Evolutionary conservation across 2,113 vertebrate genomes (phyloP).

Genomic region (Lamprologus sp.): DNA sequence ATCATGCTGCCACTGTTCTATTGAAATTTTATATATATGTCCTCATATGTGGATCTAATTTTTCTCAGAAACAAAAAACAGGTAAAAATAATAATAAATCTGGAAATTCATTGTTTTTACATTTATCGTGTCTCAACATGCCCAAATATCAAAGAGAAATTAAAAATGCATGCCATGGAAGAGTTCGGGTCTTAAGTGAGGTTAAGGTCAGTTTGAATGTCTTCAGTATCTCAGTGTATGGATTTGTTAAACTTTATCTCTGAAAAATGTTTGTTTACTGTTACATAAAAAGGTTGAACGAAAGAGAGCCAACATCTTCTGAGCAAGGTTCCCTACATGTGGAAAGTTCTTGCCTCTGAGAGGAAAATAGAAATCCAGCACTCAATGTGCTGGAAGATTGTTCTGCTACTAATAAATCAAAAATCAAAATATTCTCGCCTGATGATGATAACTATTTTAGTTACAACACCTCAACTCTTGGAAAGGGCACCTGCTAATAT

Average conservation of each 20-base stretch:
- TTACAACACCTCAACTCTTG: not conserved
- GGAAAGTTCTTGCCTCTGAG: not conserved
- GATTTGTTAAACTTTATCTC: not conserved
- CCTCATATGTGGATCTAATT: too few relatives aligned
- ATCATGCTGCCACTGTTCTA: too few relatives aligned
- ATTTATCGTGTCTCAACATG: accelerated
- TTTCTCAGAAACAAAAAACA: too few relatives aligned
- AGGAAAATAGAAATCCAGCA: not conserved
- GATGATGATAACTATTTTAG: not conserved
- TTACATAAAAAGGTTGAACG: not conserved
- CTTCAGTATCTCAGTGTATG: not conserved
- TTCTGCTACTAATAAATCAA: not conserved
- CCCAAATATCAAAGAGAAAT: too few relatives aligned
- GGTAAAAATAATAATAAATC: too few relatives aligned
- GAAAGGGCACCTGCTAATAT: not conserved
- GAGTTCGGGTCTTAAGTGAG: too few relatives aligned
- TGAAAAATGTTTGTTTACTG: not conserved
- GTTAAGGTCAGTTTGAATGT: not conserved
- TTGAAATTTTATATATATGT: too few relatives aligned
- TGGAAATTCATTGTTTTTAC: too few relatives aligned
- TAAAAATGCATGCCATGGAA: too few relatives aligned
- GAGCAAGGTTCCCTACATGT: not conserved
- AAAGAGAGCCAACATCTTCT: not conserved
- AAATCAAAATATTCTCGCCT: not conserved
- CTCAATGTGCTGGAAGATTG: not conserved